Evolutionary conservation across 2,888 invertebrate species (phyloP).

Genomic region (Ceraclea dissimilis): DNA sequence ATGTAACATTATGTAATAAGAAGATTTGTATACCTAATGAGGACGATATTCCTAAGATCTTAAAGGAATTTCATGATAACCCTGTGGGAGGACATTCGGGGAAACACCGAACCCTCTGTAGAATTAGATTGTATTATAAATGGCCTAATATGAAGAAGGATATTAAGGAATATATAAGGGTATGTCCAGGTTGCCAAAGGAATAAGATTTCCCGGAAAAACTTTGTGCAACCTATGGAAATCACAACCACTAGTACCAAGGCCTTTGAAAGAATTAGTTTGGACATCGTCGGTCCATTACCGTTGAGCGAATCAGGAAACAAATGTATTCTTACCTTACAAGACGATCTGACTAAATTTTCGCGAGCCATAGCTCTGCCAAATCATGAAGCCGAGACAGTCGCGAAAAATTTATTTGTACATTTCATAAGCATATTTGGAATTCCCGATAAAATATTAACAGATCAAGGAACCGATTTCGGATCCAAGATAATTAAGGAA

Average conservation of each 20-base stretch:
- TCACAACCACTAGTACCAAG: conserved; percentile 28
- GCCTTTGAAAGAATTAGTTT: conserved; percentile 29
- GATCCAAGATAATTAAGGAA: conserved; percentile 30
- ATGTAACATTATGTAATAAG: conserved; percentile 21
- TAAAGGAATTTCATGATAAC: conserved; percentile 20
- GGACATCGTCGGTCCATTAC: conserved; percentile 30
- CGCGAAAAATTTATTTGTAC: conserved; percentile 28
- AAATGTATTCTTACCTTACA: conserved; percentile 28
- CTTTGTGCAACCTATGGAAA: conserved; percentile 29
- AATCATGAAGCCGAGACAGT: conserved; percentile 30
- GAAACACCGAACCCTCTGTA: conserved; percentile 26
- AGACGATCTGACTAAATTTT: conserved; percentile 29
- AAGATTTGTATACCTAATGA: conserved; percentile 7
- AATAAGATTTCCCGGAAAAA: conserved; percentile 27
- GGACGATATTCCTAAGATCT: conserved; percentile 18
- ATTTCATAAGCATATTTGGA: conserved; percentile 32
- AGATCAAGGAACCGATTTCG: conserved; percentile 34
- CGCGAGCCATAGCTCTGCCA: conserved; percentile 27
- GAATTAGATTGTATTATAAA: conserved; percentile 28
- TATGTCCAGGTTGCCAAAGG: conserved; percentile 29
- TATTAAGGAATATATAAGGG: conserved; percentile 29
- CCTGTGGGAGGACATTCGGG: conserved; percentile 26
- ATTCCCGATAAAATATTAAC: conserved; percentile 32
- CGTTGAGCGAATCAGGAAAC: conserved; percentile 27
- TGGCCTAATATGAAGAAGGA: conserved; percentile 31